Evolutionary conservation across 2,797 vertebrate genomes (phyloP), one percentile per base, ranked within the genome.

Genomic region (Coilia nasus): DNA sequence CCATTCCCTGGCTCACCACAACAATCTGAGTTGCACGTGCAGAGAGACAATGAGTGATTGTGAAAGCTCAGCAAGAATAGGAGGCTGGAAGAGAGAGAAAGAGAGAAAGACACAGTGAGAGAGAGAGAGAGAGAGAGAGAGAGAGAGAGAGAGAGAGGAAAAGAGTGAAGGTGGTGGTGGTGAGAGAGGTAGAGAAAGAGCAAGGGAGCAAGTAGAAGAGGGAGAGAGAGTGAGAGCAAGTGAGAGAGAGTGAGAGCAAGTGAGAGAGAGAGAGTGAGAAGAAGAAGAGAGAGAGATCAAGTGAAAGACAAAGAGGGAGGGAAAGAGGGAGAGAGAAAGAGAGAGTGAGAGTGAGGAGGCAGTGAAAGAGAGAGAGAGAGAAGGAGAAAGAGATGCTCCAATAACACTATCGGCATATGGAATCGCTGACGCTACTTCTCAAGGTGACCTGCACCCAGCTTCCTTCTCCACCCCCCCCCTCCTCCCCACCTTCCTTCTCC

Each of bases 391-490:
- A 78, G 71, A 78, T 78, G 71, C 71, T 82, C 50, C 7, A 67
- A 44, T 46, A 44, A 54, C 41, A 54, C 31, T 46, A 56, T 23
- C 84, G 35, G 57, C 35, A 23, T 19, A 19, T 44, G 57, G 81
- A 83, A 59, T 78, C 81, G 83, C 85, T 82, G 83, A 84, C 46
- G 3, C 64, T 25, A 31, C 83, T 57, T 84, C 78, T 25, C 67
- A 35, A 57, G 83, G 83, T 57, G 47, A 57, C 83, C 6, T 9
- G 25, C 46, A 50, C 83, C 5, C 15, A 15, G n/a, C n/a, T n/a
- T n/a, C n/a, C n/a, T n/a, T n/a, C n/a, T 28, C 23, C 15, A 67
- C 62, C 62, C 67, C 28, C 67, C 35, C 67, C 83, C 5, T 23
- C 50, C 46, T 19, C 83, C 4, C 25, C 81, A 1, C 21, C 31